phyloP scores from a whole-genome alignment of 2,797 vertebrate genomes.

The Cercopithecus petaurista region DNA sequence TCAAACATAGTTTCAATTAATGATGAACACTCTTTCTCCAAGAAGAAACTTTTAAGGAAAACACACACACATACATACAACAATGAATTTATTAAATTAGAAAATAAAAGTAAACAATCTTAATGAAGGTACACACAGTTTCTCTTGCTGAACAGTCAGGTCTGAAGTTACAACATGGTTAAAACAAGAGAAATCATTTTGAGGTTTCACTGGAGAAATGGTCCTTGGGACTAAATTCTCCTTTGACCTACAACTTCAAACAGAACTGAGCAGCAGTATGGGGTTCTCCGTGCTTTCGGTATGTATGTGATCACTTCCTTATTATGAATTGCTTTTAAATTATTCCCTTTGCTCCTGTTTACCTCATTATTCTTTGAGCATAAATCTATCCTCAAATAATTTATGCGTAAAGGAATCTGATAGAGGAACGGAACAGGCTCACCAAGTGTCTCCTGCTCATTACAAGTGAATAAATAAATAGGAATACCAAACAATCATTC shows the following conservation, averaged over 20 bases:
- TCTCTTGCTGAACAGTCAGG: neutral
- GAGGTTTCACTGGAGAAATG: neutral
- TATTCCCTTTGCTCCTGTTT: slow-evolving; percentile 76
- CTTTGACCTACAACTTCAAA: slow-evolving; percentile 60
- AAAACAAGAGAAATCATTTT: slow-evolving; percentile 36
- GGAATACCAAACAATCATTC: slow-evolving; percentile 68
- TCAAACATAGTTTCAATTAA: neutral
- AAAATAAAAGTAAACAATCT: slow-evolving; percentile 42
- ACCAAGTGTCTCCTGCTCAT: slow-evolving; percentile 70
- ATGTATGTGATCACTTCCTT: slow-evolving; percentile 57
- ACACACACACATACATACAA: neutral
- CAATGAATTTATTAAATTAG: slow-evolving; percentile 27
- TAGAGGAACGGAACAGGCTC: slow-evolving; percentile 54
- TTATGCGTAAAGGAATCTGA: slow-evolving; percentile 66
- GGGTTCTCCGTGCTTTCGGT: neutral
- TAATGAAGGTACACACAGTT: neutral
- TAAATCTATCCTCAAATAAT: slow-evolving; percentile 75
- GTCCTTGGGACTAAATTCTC: slow-evolving; percentile 41
- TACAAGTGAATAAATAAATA: slow-evolving; percentile 77
- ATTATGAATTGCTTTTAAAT: slow-evolving; percentile 71
- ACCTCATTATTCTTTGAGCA: slow-evolving; percentile 74
- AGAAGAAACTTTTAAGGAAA: slow-evolving; percentile 31
- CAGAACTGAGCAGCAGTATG: slow-evolving; percentile 19
- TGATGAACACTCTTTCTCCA: neutral
- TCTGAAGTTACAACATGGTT: neutral